Base-by-base conservation (phyloP, 2,113 vertebrate genomes). In the Psilopogon haemacephalus region DNA sequence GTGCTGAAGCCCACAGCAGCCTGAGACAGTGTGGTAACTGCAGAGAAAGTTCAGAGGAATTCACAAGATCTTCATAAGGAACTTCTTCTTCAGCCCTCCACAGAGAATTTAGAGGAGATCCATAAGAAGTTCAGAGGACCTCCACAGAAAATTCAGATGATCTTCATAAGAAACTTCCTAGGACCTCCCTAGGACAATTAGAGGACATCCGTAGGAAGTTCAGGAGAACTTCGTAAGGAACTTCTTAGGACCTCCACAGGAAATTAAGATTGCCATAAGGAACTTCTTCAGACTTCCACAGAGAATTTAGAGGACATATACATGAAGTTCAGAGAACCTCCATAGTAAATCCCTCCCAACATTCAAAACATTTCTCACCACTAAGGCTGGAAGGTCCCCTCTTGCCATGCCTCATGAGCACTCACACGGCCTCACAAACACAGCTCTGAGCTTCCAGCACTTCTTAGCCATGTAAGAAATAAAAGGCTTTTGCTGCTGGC, bases 321-420 rank as follows among this genome's bases (percentile, higher is more conserved):
- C 4, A 35, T 24, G 54, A 59, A 20, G 3, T 33, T 15, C 44
- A 23, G 3, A 50, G 58, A 4, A 44, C 11, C 6, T 28, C 12
- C 32, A 46, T 0, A 50, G 3, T 35, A 24, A 86, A 63, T 14
- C n/a, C 5, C 33, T 4, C 42, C 2, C 19, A n/a, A 26, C 11
- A 37, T 30, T 20, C 64, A 59, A 79, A 56, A 46, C 9, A 0
- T 28, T 92, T 76, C 18, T 63, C 38, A 15, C 11, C 2, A 0
- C 18, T 4, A 4, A 18, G 60, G 40, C 59, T 64, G 62, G 52
- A 59, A 78, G 62, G 16, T 33, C 26, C 44, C 33, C 37, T 75
- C 62, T n/a, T 3, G 0, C 30, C 3, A 0, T 2, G 6, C 27
- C 63, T 60, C 1, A 0, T 17, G 37, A 74, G 58, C 23, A 20